Conservation (phyloP, 2,113 vertebrate genomes). For the Blennius ocellaris region DNA sequence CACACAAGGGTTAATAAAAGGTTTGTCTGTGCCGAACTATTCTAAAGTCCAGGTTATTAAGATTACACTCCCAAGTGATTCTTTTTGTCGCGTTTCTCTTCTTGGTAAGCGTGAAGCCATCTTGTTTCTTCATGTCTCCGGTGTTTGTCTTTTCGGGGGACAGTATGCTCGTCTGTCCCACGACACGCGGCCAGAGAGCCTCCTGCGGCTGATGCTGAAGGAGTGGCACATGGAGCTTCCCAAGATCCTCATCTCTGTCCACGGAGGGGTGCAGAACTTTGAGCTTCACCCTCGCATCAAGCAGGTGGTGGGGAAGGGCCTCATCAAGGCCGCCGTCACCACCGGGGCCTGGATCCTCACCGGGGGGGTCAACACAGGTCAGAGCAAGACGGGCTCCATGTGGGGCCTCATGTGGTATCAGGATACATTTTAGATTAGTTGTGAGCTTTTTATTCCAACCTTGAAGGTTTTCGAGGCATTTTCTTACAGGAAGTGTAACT, state of each 20-base stretch:
- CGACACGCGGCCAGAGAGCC: slow-evolving; percentile 93
- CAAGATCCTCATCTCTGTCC: slow-evolving; percentile 98
- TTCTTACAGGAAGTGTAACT: no score
- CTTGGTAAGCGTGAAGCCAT: background rate
- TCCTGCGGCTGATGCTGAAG: slow-evolving; percentile 95
- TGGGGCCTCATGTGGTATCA: no score
- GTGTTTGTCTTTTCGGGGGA: slow-evolving; percentile 7
- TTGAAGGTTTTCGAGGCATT: no score
- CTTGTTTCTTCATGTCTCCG: background rate
- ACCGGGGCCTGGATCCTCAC: slow-evolving; percentile 99
- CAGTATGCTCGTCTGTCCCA: slow-evolving; percentile 95
- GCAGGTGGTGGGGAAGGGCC: slow-evolving; percentile 96
- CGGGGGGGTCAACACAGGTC: slow-evolving; percentile 96
- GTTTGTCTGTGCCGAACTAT: background rate
- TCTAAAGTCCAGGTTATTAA: background rate
- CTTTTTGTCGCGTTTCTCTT: background rate
- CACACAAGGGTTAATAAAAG: no score
- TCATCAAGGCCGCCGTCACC: slow-evolving; percentile 98
- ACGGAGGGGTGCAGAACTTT: slow-evolving; percentile 98
- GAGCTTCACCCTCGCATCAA: slow-evolving; percentile 98
- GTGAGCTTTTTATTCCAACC: background rate
- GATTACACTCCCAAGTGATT: no score
- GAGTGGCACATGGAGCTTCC: slow-evolving; percentile 99
- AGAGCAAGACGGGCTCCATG: background rate
- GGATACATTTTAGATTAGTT: no score